Base-by-base conservation (phyloP, 2,888 invertebrate genomes). In the Choreutis nemorana region DNA sequence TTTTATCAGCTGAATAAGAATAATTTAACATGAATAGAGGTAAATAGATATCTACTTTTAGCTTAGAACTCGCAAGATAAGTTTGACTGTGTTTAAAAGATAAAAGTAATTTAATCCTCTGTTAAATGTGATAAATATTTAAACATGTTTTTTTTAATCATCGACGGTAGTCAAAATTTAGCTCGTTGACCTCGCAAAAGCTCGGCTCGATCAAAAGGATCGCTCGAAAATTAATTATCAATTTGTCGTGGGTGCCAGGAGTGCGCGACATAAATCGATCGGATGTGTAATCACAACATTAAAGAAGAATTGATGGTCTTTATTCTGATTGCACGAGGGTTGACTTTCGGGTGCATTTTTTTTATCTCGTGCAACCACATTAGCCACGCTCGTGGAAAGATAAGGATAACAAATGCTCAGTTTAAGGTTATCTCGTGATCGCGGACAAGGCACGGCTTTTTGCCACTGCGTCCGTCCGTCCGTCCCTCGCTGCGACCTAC, bases 351-450 rank as follows among this genome's bases (percentile, higher is more conserved):
- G n/a, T n/a, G n/a, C n/a, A n/a, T n/a, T n/a, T n/a, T n/a, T n/a
- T n/a, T n/a, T n/a, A 68, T 68, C 71, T 55, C 62, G 66, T 59
- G 61, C 66, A 61, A 64, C 59, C 75, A 65, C 73, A 77, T 77
- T 73, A 75, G 75, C 75, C 66, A 78, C 75, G 77, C 70, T 70
- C 65, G 50, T 57, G 51, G 66, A 55, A 45, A 68, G 75, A 78
- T 78, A 77, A 75, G 71, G 68, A 75, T 75, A 75, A 75, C 75
- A 78, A 77, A 78, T 77, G 75, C 72, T 63, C 72, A 71, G 73
- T 77, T 78, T 77, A 73, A 70, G 63, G 70, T 75, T 77, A 77
- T 78, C 75, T 75, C 55, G 58, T 60, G 66, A 77, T 78, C 78
- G 68, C 68, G 66, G 71, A 75, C 75, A 75, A 53, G 68, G 57